phyloP scores from a whole-genome alignment of 2,113 vertebrate genomes.

The Cranoglanis bouderius region DNA sequence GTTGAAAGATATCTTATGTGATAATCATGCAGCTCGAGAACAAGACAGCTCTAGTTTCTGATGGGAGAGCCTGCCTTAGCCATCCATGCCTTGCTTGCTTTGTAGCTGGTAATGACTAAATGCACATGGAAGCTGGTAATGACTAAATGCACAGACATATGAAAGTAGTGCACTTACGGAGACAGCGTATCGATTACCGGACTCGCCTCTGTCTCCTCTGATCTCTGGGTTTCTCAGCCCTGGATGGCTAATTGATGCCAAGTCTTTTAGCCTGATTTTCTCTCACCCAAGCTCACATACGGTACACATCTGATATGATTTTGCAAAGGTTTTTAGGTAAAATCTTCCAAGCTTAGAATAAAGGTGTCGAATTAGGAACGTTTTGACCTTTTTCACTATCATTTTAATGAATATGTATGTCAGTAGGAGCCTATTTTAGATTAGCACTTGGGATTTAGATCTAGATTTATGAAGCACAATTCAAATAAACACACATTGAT shows the following conservation, averaged over 20 bases:
- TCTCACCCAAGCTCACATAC: neutral
- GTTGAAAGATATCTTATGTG: neutral
- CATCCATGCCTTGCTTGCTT: constrained; percentile 3
- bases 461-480: neutral
- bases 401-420: neutral
- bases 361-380: neutral
- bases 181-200: constrained; percentile 47
- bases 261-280: constrained; percentile 53
- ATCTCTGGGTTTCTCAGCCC: constrained; percentile 59
- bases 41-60: constrained; percentile 12
- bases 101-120: constrained; percentile 42
- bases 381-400: neutral
- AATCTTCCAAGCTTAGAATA: neutral
- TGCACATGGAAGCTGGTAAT: constrained; percentile 39
- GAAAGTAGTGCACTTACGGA: constrained; percentile 45
- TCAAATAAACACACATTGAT: constrained; percentile 7
- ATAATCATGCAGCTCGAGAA: neutral
- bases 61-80: neutral
- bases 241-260: constrained; percentile 83
- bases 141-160: constrained; percentile 45
- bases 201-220: constrained; percentile 18
- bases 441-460: neutral
- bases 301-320: constrained; percentile 41
- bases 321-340: neutral
- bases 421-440: neutral